A percentile compares a stretch with the other conserved stretches of the same genome.
These are phyloP conservation scores for Denticeps clupeoides DNA, from an alignment of 2,797 vertebrate genomes.

Conservation along the genomic window DNA sequence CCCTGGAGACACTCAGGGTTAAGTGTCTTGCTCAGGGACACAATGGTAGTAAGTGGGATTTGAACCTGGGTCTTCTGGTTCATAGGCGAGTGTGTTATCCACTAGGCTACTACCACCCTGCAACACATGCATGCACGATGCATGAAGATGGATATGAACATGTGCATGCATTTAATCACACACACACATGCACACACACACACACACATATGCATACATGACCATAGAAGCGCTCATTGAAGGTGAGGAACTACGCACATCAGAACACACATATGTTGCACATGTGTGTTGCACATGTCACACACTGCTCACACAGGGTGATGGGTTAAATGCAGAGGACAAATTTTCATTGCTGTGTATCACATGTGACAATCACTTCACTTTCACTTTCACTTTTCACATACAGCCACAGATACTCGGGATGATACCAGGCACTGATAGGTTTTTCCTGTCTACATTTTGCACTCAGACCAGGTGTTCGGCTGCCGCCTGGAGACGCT, in stretches of 20 bases:
- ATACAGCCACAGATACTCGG: too few relatives aligned
- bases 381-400: too few relatives aligned
- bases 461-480: conserved; percentile 88
- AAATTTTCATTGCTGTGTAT: too few relatives aligned
- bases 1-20: too few relatives aligned
- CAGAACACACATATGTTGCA: not conserved
- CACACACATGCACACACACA: not conserved
- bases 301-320: too few relatives aligned
- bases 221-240: not conserved
- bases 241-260: too few relatives aligned
- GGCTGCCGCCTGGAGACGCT: conserved; percentile 80
- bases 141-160: not conserved
- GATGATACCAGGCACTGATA: not conserved
- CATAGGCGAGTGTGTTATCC: too few relatives aligned
- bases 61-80: too few relatives aligned
- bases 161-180: not conserved
- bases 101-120: not conserved
- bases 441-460: conserved; percentile 7
- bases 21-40: too few relatives aligned
- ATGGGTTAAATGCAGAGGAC: too few relatives aligned
- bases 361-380: too few relatives aligned
- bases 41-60: too few relatives aligned
- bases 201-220: not conserved
- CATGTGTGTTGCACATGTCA: not conserved
- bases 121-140: not conserved